These are phyloP conservation scores for Rhinella marina DNA, from an alignment of 2,797 vertebrate species.

Conservation along the genomic window DNA sequence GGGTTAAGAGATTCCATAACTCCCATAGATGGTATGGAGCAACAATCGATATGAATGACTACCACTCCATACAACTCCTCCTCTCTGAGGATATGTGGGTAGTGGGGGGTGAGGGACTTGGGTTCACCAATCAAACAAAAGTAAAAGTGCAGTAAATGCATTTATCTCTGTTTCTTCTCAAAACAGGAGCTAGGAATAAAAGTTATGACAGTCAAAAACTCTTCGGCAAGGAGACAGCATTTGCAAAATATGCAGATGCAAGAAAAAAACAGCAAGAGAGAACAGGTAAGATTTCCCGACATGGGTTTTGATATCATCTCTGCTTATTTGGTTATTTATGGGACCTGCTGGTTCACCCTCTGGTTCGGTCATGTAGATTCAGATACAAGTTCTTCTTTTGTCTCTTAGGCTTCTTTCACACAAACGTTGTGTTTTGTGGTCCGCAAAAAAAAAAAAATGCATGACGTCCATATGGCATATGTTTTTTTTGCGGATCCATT, in stretches of 20 bases:
- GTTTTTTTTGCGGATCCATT: too few species aligned
- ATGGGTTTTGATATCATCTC: neutral
- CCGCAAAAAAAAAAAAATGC: too few species aligned
- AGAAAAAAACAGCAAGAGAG: slow-evolving; percentile 69
- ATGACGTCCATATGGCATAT: too few species aligned
- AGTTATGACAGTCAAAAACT: slow-evolving; percentile 55
- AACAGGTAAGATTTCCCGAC: slow-evolving; percentile 70
- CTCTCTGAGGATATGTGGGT: neutral
- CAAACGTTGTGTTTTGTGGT: too few species aligned
- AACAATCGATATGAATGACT: neutral
- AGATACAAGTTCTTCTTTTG: too few species aligned
- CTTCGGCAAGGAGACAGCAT: slow-evolving; percentile 73
- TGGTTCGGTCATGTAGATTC: neutral
- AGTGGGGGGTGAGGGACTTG: neutral
- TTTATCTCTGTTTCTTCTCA: neutral
- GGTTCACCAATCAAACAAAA: neutral
- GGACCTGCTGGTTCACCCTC: neutral
- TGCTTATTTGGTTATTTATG: neutral
- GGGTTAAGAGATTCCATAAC: neutral
- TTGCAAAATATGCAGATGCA: slow-evolving; percentile 78
- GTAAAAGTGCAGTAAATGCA: neutral
- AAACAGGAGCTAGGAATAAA: slow-evolving; percentile 69
- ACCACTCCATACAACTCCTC: neutral
- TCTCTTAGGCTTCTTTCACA: too few species aligned
- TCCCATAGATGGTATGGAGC: neutral